Evolutionary conservation across 2,888 invertebrate genomes (phyloP), one percentile per base, ranked within the genome.

Genomic region (Autographa gamma): DNA sequence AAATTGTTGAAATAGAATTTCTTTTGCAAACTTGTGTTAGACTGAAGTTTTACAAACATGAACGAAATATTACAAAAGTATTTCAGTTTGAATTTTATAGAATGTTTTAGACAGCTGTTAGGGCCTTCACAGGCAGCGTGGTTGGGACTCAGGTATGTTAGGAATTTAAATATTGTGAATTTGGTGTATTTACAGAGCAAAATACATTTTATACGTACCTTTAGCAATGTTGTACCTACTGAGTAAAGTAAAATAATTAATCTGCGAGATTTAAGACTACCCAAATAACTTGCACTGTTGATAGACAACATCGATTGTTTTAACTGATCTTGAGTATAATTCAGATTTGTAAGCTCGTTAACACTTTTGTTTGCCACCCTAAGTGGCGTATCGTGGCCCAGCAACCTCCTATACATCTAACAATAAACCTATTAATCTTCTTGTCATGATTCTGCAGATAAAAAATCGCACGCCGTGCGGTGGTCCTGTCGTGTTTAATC

Each of bases 401-500:
- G 38, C 34, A 65, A 19, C 54, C 54, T 25, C 13, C 25, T 41
- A 38, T 68, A 63, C 76, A 80, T 68, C 71, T 71, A 68, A 69
- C 65, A 74, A 73, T 68, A 71, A 67, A 63, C 63, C 75, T 71
- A 80, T 80, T 79, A 81, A 81, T 83, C 76, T 74, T 74, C 71
- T 67, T 66, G 67, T 76, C 76, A 75, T 79, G 76, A 76, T 85
- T 77, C 69, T 72, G 60, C 59, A 60, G 71, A 77, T 77, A 78
- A 76, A 74, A 80, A 81, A 78, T 76, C 62, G 79, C 65, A 65
- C 68, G 56, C 62, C 71, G 73, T 63, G 66, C 67, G 48, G 64
- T 71, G 74, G 63, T 69, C 77, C 69, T 77, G 76, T 69, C 76
- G 63, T 78, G 77, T 83, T 80, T 74, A 73, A 84, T 81, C 77